Percentiles rank a stretch among this genome's conserved stretches.
These are phyloP conservation scores for Tonatia bakeri DNA, from an alignment of 2,113 vertebrate genomes.

Conservation along the genomic window DNA sequence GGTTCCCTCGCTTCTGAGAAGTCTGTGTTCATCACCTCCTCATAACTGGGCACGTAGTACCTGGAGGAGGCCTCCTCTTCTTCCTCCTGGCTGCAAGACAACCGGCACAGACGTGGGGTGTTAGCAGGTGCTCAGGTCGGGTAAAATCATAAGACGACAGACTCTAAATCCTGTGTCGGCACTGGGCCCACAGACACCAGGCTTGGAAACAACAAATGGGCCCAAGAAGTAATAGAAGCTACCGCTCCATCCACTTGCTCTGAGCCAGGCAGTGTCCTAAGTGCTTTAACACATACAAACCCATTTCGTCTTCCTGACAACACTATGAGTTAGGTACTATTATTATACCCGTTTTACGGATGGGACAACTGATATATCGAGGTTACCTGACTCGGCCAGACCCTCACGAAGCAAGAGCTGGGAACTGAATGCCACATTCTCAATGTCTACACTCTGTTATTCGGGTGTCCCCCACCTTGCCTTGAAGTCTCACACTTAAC, in stretches of 20 bases:
- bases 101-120: background rate
- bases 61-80: conserved; percentile 69
- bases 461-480: background rate
- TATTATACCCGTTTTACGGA: background rate
- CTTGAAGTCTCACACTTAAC: background rate
- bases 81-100: conserved; percentile 74
- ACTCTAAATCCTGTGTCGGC: background rate
- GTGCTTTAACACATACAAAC: accelerated
- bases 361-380: background rate
- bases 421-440: background rate
- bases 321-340: background rate
- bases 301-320: background rate
- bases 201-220: background rate
- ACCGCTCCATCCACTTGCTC: background rate
- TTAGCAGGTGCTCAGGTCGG: accelerated
- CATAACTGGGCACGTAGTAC: conserved; percentile 91
- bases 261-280: background rate
- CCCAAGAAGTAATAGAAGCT: background rate
- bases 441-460: accelerated
- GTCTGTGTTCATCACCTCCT: conserved; percentile 89
- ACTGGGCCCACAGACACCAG: background rate
- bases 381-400: background rate
- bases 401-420: background rate
- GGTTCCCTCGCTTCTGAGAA: conserved; percentile 69
- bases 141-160: accelerated